Evolutionary conservation across 2,797 vertebrate species (phyloP).

Genomic region (Dipus sagitta): DNA sequence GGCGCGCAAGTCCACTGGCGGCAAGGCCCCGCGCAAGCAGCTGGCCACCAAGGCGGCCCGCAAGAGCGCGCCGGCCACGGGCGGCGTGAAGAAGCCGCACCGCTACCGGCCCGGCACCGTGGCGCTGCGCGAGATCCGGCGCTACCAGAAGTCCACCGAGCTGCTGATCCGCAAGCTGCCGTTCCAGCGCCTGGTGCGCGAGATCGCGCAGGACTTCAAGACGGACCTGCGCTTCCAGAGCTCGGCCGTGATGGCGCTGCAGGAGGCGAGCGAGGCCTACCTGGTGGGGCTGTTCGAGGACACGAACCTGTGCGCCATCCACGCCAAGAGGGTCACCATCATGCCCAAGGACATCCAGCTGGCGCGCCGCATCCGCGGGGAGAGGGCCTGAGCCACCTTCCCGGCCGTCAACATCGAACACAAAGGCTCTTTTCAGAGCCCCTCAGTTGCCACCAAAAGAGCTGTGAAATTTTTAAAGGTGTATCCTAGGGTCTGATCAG

Average conservation of each 20-base stretch:
- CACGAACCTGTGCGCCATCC: slow-evolving; percentile 95
- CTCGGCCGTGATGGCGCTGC: slow-evolving; percentile 91
- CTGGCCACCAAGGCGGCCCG: slow-evolving; percentile 94
- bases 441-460: not conserved
- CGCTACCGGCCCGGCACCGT: slow-evolving; percentile 92
- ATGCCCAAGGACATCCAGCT: slow-evolving; percentile 96
- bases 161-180: slow-evolving; percentile 87
- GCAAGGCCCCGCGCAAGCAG: slow-evolving; percentile 94
- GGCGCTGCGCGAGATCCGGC: slow-evolving; percentile 94
- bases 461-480: slow-evolving; percentile 35
- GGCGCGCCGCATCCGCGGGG: slow-evolving; percentile 5
- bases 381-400: slow-evolving; percentile 80
- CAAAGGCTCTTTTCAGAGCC: slow-evolving; percentile 89
- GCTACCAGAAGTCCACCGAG: slow-evolving; percentile 96
- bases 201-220: slow-evolving; percentile 93
- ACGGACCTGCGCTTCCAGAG: slow-evolving; percentile 92
- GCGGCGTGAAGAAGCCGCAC: slow-evolving; percentile 93
- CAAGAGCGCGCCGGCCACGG: slow-evolving; percentile 94
- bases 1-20: slow-evolving; percentile 94
- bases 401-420: fast-evolving
- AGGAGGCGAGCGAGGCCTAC: slow-evolving; percentile 84
- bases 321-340: slow-evolving; percentile 95
- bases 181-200: slow-evolving; percentile 93
- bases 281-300: slow-evolving; percentile 93
- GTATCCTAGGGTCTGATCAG: too few relatives aligned